Percentiles rank a stretch among this genome's conserved stretches.
Evolutionary conservation across 1,140 invertebrate species (phyloP).

Genomic region (Lordiphosa collinella): DNA sequence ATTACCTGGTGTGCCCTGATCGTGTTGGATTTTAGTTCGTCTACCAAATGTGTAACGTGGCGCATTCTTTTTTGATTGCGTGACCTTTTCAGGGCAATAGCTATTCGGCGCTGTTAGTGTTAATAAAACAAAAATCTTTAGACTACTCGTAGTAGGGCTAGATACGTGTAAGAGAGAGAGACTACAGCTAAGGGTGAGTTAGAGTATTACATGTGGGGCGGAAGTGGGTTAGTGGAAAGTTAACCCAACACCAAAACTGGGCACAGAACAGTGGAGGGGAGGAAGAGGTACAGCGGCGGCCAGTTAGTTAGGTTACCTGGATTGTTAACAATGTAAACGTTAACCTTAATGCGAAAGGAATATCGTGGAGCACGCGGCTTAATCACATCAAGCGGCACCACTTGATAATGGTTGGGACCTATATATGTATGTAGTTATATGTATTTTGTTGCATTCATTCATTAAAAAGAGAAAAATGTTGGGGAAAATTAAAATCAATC

Average conservation of each 20-base stretch:
- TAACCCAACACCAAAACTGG: constrained; percentile 23
- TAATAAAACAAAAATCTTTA: constrained; percentile 69
- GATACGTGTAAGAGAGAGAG: neutral
- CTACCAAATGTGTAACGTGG: constrained; percentile 80
- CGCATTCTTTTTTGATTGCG: constrained; percentile 81
- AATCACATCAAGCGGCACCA: constrained; percentile 72
- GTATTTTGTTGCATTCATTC: constrained; percentile 24
- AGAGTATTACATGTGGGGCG: neutral
- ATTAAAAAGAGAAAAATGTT: constrained; percentile 36
- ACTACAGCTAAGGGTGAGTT: neutral
- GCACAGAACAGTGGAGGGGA: neutral
- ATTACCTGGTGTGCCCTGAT: constrained; percentile 80
- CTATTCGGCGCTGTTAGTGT: constrained; percentile 81
- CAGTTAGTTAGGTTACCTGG: constrained; percentile 77
- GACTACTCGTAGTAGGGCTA: constrained; percentile 29
- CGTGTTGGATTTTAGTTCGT: constrained; percentile 79
- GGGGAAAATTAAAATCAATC: constrained; percentile 43
- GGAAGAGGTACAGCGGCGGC: constrained; percentile 1
- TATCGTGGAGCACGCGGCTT: constrained; percentile 73
- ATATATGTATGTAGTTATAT: constrained; percentile 17
- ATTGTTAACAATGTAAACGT: constrained; percentile 69
- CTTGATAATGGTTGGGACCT: constrained; percentile 74
- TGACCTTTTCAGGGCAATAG: constrained; percentile 83
- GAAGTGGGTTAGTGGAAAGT: constrained; percentile 13
- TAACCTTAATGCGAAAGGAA: constrained; percentile 77